Evolutionary conservation across 2,888 invertebrate species (phyloP).

Genomic region (Diplazon laetatorius): DNA sequence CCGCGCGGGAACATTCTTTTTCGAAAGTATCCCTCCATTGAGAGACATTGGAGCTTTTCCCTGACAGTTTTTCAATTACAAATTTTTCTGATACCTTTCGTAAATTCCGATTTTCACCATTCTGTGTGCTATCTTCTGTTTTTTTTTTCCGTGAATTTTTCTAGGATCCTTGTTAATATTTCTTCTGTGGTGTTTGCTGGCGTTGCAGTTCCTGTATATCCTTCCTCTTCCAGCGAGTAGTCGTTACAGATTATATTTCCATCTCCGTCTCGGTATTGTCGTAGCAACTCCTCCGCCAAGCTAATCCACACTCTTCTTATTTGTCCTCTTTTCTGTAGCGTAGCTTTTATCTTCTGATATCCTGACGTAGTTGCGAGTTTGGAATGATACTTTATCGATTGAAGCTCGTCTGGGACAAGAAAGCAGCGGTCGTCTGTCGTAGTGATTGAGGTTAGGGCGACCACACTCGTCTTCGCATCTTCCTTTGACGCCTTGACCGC

Average conservation of each 20-base stretch:
- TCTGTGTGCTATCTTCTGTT: constrained; percentile 39
- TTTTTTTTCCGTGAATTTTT: constrained; percentile 50
- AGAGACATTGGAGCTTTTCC: constrained; percentile 43
- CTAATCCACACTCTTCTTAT: constrained; percentile 53
- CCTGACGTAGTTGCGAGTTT: constrained; percentile 30
- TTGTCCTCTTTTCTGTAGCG: constrained; percentile 54
- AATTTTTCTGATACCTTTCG: constrained; percentile 59
- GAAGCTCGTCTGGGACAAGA: constrained; percentile 36
- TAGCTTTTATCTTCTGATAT: constrained; percentile 50
- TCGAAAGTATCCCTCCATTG: constrained; percentile 57
- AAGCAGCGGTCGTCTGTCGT: constrained; percentile 34
- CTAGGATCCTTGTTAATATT: constrained; percentile 39
- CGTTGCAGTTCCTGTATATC: constrained; percentile 9
- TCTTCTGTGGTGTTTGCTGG: constrained; percentile 49
- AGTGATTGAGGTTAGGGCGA: constrained; percentile 53
- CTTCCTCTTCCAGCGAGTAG: constrained; percentile 43
- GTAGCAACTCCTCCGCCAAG: constrained; percentile 15
- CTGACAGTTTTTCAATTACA: constrained; percentile 54
- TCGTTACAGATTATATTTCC: constrained; percentile 43
- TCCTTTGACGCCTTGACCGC: constrained; percentile 2
- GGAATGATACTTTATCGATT: constrained; percentile 36
- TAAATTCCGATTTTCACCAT: constrained; percentile 36
- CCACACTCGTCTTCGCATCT: constrained; percentile 39
- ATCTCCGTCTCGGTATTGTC: constrained; percentile 51
- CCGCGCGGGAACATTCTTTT: constrained; percentile 56